Conservation (phyloP, 64 coral and sea anemone genomes). For the Dendronephthya gigantea region DNA sequence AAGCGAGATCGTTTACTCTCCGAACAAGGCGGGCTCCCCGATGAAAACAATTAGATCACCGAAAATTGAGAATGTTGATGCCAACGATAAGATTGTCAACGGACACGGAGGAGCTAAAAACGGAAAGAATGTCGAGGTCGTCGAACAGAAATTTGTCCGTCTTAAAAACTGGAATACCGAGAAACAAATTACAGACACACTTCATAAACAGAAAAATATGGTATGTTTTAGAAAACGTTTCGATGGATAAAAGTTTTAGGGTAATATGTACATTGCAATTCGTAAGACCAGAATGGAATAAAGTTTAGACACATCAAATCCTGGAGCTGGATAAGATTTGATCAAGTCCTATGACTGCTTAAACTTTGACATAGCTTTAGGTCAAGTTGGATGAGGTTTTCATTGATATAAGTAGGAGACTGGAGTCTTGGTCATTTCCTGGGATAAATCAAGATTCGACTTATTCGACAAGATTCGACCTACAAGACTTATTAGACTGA, state of each 20-base stretch:
- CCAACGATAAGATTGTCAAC: background rate
- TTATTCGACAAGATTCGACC: too few relatives aligned
- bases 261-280: too few relatives aligned
- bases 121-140: background rate
- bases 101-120: background rate
- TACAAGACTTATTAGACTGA: too few relatives aligned
- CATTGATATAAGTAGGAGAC: too few relatives aligned
- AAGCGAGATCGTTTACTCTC: background rate
- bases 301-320: too few relatives aligned
- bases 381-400: too few relatives aligned
- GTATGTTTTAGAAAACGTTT: constrained; percentile 25
- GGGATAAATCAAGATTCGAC: too few relatives aligned
- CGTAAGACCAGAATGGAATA: too few relatives aligned
- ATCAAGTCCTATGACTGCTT: too few relatives aligned
- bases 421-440: too few relatives aligned
- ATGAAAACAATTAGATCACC: background rate
- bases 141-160: constrained; percentile 59
- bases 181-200: constrained; percentile 61
- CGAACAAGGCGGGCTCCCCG: background rate
- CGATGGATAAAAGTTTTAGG: background rate
- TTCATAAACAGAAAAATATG: constrained; percentile 61
- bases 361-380: too few relatives aligned
- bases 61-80: background rate
- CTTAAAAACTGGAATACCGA: constrained; percentile 57
- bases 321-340: too few relatives aligned